Conservation (phyloP, 2,888 invertebrate species). For the Pomacea canaliculata region DNA sequence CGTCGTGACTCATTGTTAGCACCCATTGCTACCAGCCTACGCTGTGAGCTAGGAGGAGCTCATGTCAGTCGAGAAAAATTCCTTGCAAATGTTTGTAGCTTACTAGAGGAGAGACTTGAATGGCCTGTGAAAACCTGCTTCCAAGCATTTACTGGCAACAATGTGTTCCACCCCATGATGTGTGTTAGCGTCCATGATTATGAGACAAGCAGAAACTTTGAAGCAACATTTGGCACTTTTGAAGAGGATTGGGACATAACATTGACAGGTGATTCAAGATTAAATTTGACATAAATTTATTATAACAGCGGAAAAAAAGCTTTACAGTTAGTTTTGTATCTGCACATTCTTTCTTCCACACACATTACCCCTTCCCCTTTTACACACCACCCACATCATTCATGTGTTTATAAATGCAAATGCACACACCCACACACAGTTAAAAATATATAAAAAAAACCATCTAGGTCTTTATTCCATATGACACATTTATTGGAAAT, state of each 20-base stretch:
- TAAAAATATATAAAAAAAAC: no score
- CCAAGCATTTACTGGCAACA: conserved; percentile 23
- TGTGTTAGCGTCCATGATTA: background rate
- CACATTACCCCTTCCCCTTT: no score
- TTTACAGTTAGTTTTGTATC: no score
- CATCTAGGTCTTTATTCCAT: no score
- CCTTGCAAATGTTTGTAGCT: conserved; percentile 40
- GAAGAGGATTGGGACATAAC: conserved; percentile 26
- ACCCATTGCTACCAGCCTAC: conserved; percentile 43
- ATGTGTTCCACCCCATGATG: conserved; percentile 32
- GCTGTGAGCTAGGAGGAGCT: conserved; percentile 39
- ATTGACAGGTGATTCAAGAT: conserved; percentile 19
- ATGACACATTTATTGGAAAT: no score
- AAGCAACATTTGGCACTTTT: background rate
- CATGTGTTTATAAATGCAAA: no score
- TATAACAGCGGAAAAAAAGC: no score
- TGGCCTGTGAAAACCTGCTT: conserved; percentile 21
- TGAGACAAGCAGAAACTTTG: background rate
- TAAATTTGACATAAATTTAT: background rate
- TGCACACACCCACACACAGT: no score
- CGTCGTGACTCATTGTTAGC: conserved; percentile 35
- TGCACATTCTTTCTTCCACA: no score
- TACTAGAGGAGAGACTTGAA: conserved; percentile 37
- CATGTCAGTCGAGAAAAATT: conserved; percentile 39
- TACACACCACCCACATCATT: no score